Evolutionary conservation across 2,113 vertebrate species (phyloP).

Genomic region (Ceyx melanurus): DNA sequence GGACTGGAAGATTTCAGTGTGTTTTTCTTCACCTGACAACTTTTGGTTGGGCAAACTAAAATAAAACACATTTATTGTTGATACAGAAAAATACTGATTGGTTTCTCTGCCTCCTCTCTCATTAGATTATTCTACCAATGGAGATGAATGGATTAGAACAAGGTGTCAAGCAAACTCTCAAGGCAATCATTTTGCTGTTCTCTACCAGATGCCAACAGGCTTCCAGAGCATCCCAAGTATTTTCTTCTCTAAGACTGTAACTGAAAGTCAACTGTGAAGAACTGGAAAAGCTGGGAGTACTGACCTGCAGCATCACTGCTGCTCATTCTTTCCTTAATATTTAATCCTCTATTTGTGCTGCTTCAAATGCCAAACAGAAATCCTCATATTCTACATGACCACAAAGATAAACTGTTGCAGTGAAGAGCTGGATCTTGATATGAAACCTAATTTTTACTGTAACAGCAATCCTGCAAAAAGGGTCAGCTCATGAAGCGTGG

Average conservation of each 20-base stretch:
- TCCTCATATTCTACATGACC: not conserved
- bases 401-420: not conserved
- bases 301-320: not conserved
- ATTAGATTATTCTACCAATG: not conserved
- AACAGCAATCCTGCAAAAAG: not conserved
- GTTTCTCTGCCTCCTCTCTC: not conserved
- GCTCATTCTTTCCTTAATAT: not conserved
- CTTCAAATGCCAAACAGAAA: not conserved
- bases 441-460: not conserved
- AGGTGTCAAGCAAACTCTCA: not conserved
- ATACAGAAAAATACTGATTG: not conserved
- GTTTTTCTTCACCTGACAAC: not conserved
- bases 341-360: not conserved
- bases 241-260: not conserved
- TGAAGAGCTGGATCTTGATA: not conserved
- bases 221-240: not conserved
- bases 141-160: not conserved
- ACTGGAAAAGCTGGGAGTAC: not conserved
- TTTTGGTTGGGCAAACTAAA: not conserved
- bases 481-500: fast-evolving
- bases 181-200: not conserved
- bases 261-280: not conserved
- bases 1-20: not conserved
- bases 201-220: not conserved
- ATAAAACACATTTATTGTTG: not conserved